Base-by-base conservation (phyloP, 2,888 invertebrate species). In the Polymixis lichenea region DNA sequence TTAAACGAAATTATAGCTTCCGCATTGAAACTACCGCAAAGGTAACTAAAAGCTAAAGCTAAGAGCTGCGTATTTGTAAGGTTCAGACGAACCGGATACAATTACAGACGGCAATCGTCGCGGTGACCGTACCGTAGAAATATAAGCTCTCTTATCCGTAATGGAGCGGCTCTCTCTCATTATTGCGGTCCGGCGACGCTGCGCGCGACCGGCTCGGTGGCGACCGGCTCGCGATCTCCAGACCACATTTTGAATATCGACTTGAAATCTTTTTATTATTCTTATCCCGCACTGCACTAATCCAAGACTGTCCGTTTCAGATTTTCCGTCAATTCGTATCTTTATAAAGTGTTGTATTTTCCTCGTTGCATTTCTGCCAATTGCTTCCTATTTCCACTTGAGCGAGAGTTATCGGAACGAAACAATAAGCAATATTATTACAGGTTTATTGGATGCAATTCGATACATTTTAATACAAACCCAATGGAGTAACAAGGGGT, bases 71-170 rank as follows among this genome's bases (percentile, higher is more conserved):
- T 91, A 91, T 91, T 90, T 90, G 90, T 90, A 89, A 90, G 89
- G 87, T 76, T 82, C 84, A 89, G 86, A 89, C 89, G 89, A 88
- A 89, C 92, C 95, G 95, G 96, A 96, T 92, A 93, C 95, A 96
- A 96, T 96, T 96, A 96, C 93, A 95, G 95, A 88, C 93, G 89
- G 91, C 93, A 93, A 94, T 94, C 92, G 92, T 91, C 91, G 89
- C 89, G 85, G 89, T 85, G 87, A 86, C 87, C 91, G 93, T 72
- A 90, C 93, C 92, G 90, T 89, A 90, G 91, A 94, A 92, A 92
- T 94, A 94, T 94, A 93, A 92, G 92, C 94, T 92, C 94, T 92
- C 90, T 93, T 92, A 91, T 90, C 90, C 90, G 94, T 93, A 93
- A 95, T 91, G 89, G 92, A 91, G 90, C 88, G 91, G 90, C 93